Evolutionary conservation across 1,140 invertebrate species (phyloP).

Genomic region (Caenorhabditis remanei): DNA sequence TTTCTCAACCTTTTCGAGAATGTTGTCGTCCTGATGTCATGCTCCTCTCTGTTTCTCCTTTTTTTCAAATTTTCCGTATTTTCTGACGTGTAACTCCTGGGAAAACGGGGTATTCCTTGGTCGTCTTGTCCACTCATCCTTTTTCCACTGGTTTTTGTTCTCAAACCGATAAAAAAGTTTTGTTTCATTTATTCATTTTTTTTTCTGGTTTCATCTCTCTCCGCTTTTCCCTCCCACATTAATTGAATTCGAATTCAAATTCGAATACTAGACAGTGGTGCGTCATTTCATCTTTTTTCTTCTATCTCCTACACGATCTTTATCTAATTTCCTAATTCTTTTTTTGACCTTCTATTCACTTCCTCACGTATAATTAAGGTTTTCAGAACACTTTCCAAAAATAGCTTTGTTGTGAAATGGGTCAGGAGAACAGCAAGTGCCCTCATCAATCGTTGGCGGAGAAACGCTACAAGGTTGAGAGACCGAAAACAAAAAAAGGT

Average conservation of each 20-base stretch:
- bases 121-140: too few species aligned
- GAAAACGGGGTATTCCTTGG: neutral
- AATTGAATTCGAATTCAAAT: slow-evolving; percentile 40
- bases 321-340: neutral
- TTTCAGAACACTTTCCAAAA: neutral
- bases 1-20: neutral
- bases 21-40: too few species aligned
- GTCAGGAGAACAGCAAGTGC: slow-evolving; percentile 57
- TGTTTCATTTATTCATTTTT: neutral
- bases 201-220: neutral
- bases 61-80: neutral
- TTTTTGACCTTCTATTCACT: neutral
- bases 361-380: slow-evolving; percentile 3
- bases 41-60: neutral
- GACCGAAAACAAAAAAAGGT: slow-evolving; percentile 56
- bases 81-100: neutral
- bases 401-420: slow-evolving; percentile 1
- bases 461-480: slow-evolving; percentile 58
- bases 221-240: slow-evolving; percentile 12
- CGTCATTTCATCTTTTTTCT: slow-evolving; percentile 23
- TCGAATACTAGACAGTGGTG: slow-evolving; percentile 11
- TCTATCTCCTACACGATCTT: neutral
- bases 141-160: neutral
- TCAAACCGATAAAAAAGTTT: slow-evolving; percentile 29
- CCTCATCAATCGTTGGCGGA: slow-evolving; percentile 48